Conservation (phyloP, 2,888 invertebrate species). For the Netelia fuscicornis region DNA sequence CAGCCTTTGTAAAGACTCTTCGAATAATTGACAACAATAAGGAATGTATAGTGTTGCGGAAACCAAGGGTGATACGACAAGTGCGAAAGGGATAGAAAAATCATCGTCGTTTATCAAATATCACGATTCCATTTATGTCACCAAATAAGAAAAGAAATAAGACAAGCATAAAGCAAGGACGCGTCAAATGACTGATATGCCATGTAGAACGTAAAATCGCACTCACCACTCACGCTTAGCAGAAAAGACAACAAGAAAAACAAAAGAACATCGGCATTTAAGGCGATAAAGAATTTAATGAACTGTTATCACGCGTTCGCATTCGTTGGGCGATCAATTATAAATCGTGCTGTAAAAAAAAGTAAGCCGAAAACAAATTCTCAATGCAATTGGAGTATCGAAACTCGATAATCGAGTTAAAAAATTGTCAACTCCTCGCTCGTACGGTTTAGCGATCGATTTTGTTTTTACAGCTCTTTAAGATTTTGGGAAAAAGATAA, state of each 20-base stretch:
- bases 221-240: constrained; percentile 65
- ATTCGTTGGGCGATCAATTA: constrained; percentile 59
- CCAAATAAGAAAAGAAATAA: background rate
- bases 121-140: constrained; percentile 37
- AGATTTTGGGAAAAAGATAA: background rate
- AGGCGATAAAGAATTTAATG: constrained; percentile 51
- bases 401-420: background rate
- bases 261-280: constrained; percentile 67
- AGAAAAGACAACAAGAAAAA: constrained; percentile 69
- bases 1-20: constrained; percentile 8
- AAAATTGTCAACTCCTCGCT: background rate
- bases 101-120: constrained; percentile 25
- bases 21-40: constrained; percentile 19
- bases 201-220: constrained; percentile 47
- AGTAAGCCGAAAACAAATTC: background rate
- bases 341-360: constrained; percentile 28
- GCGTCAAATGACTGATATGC: constrained; percentile 59
- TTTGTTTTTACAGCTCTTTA: background rate
- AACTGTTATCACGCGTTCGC: constrained; percentile 41
- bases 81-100: constrained; percentile 1
- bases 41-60: constrained; percentile 5
- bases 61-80: background rate
- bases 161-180: constrained; percentile 7
- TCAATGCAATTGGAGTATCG: background rate
- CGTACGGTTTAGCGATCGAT: background rate